These are phyloP conservation scores for Zingel zingel DNA, from an alignment of 2,113 vertebrate genomes.

Conservation along the genomic window DNA sequence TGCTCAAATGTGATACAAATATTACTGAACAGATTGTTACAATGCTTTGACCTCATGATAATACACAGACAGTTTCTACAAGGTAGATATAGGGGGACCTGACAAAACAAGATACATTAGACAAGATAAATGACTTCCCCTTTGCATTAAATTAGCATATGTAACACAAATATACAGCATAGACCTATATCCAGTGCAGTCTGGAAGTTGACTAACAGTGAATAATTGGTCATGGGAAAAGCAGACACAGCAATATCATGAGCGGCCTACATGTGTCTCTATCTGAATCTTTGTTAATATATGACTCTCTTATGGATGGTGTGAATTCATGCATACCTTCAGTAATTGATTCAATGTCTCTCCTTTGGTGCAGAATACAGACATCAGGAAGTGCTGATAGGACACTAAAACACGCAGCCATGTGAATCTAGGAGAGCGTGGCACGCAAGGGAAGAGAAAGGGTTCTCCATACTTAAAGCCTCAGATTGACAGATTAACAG, in stretches of 20 bases:
- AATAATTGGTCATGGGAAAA: constrained; percentile 45
- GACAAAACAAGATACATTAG: not conserved
- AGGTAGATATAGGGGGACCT: not conserved
- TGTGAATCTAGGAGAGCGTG: constrained; percentile 44
- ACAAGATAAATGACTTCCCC: not conserved
- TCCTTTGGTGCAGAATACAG: constrained; percentile 54
- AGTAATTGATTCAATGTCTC: constrained; percentile 71
- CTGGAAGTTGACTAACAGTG: constrained; percentile 9
- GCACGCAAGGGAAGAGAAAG: constrained; percentile 8
- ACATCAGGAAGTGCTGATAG: constrained; percentile 72
- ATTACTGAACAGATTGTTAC: not conserved
- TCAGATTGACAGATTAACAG: constrained; percentile 60
- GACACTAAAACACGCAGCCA: constrained; percentile 63
- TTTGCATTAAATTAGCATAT: not conserved
- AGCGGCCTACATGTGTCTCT: constrained; percentile 33
- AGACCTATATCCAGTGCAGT: constrained; percentile 5
- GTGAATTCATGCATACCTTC: constrained; percentile 45
- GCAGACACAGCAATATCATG: constrained; percentile 48
- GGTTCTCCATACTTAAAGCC: constrained; percentile 16
- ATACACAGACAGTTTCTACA: not conserved
- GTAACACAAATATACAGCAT: not conserved
- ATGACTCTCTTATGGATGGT: constrained; percentile 36
- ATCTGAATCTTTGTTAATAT: constrained; percentile 37
- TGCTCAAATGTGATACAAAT: not conserved
- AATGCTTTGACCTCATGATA: not conserved